Evolutionary conservation across 2,888 invertebrate species (phyloP).

Genomic region (Acanthacorydalis orientalis): DNA sequence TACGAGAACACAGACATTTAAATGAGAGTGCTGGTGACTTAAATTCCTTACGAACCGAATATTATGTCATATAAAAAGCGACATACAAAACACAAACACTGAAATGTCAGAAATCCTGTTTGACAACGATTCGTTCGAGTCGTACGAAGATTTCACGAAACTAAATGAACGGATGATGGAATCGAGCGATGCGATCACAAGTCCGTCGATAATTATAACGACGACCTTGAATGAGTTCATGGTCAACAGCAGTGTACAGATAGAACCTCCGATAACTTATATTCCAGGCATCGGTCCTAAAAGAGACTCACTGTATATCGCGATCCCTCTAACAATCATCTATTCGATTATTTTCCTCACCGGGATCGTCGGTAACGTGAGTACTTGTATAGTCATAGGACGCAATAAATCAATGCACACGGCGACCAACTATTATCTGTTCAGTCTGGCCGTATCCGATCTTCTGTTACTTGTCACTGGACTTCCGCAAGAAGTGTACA

Average conservation of each 20-base stretch:
- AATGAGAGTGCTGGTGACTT: neutral
- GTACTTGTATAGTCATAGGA: slow-evolving; percentile 78
- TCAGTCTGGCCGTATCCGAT: slow-evolving; percentile 73
- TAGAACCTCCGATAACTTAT: neutral
- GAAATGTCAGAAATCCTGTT: too few species aligned
- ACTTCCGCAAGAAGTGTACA: slow-evolving; percentile 67
- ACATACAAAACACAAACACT: too few species aligned
- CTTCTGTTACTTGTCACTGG: slow-evolving; percentile 62
- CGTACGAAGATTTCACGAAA: neutral
- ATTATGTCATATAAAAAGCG: too few species aligned
- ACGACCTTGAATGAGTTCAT: neutral
- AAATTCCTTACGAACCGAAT: too few species aligned
- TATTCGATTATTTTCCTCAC: slow-evolving; percentile 60
- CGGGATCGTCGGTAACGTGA: slow-evolving; percentile 65
- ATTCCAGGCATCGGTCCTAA: slow-evolving; percentile 13
- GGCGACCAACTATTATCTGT: slow-evolving; percentile 66
- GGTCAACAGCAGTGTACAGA: neutral
- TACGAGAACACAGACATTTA: neutral
- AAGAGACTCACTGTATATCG: slow-evolving; percentile 39
- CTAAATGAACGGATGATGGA: too few species aligned
- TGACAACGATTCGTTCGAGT: neutral
- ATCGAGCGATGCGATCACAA: neutral
- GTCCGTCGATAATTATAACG: neutral
- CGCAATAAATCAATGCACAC: slow-evolving; percentile 73
- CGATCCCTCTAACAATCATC: slow-evolving; percentile 55